Evolutionary conservation across 2,888 invertebrate genomes (phyloP).

Genomic region (Lithophane leautieri): DNA sequence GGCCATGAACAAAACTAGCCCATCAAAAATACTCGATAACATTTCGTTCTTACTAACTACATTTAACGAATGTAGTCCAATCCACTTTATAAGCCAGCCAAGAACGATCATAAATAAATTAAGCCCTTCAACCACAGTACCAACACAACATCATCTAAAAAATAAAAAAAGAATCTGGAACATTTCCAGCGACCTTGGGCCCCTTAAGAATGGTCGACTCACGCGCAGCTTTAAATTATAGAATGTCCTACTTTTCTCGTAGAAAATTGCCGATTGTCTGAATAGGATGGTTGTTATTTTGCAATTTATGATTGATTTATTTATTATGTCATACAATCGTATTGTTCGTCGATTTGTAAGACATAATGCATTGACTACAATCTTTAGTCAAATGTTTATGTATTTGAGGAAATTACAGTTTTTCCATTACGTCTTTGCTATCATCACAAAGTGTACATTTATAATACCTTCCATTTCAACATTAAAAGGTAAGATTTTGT

Average conservation of each 20-base stretch:
- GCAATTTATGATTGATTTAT: constrained; percentile 61
- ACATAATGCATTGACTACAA: constrained; percentile 38
- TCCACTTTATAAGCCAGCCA: constrained; percentile 54
- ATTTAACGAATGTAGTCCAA: constrained; percentile 55
- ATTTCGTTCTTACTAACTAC: constrained; percentile 38
- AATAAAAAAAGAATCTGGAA: constrained; percentile 82
- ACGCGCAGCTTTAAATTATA: constrained; percentile 82
- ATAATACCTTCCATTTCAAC: constrained; percentile 12
- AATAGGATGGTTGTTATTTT: constrained; percentile 53
- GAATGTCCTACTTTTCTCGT: constrained; percentile 83
- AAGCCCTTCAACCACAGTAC: constrained; percentile 73
- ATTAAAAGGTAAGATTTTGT: constrained; percentile 7
- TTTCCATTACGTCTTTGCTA: constrained; percentile 16
- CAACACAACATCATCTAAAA: constrained; percentile 72
- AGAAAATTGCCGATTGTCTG: constrained; percentile 73
- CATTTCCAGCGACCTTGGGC: constrained; percentile 89
- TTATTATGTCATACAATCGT: constrained; percentile 62
- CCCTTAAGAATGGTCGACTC: constrained; percentile 82
- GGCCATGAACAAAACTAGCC: neutral
- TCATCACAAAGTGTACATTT: neutral
- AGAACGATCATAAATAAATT: constrained; percentile 66
- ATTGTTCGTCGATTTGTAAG: constrained; percentile 57
- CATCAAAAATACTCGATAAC: constrained; percentile 14
- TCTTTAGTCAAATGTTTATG: constrained; percentile 44
- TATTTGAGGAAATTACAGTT: constrained; percentile 17